Evolutionary conservation across 2,113 vertebrate genomes (phyloP).

Genomic region (Misgurnus anguillicaudatus): DNA sequence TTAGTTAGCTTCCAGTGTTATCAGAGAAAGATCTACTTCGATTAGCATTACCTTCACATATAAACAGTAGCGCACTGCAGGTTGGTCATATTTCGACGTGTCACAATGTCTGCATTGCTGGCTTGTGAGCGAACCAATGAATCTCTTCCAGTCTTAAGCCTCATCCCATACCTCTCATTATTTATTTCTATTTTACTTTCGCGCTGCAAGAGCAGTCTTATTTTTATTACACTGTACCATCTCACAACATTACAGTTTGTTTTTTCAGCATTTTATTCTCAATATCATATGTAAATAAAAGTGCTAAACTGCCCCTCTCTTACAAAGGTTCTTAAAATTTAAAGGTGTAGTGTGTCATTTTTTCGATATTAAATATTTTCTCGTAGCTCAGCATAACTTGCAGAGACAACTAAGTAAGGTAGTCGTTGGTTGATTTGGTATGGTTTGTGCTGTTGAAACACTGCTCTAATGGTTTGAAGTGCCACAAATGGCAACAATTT

Average conservation of each 20-base stretch:
- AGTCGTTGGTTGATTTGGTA: neutral
- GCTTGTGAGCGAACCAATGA: neutral
- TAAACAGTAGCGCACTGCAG: slow-evolving; percentile 12
- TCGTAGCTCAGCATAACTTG: neutral
- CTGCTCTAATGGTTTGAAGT: neutral
- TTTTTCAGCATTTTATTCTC: no score
- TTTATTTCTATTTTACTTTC: neutral
- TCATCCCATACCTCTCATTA: neutral
- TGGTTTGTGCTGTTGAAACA: no score
- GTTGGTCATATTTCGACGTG: neutral
- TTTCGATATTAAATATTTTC: neutral
- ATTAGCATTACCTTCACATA: neutral
- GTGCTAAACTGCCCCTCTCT: neutral
- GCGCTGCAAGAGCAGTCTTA: neutral
- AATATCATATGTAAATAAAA: no score
- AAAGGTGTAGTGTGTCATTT: neutral
- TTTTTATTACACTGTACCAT: neutral
- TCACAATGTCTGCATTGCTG: neutral
- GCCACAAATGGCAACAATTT: neutral
- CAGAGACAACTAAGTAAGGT: neutral
- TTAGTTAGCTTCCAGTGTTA: neutral
- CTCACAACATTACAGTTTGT: neutral
- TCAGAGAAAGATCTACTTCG: neutral
- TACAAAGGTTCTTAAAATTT: neutral
- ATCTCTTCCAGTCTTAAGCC: neutral